These are phyloP conservation scores for Scelioninae gen. 1 DNA, from an alignment of 2,888 invertebrate genomes.

Conservation along the genomic window DNA sequence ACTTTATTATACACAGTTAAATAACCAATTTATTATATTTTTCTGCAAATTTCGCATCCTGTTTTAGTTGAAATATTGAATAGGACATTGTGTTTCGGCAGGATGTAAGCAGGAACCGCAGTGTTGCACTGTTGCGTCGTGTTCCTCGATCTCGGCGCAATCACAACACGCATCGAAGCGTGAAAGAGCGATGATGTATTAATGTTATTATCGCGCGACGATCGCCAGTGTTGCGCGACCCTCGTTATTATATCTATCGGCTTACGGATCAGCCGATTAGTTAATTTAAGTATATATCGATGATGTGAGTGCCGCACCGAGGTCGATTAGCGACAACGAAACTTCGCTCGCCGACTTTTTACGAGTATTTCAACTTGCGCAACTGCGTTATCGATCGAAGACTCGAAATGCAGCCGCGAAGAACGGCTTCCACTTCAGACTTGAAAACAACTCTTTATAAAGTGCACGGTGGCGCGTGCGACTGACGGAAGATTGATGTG, in stretches of 20 bases:
- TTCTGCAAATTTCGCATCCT: too few species aligned
- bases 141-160: conserved; percentile 74
- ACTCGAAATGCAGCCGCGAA: conserved; percentile 39
- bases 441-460: conserved; percentile 56
- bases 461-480: conserved; percentile 49
- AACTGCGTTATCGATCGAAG: conserved; percentile 51
- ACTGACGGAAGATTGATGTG: conserved; percentile 60
- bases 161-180: conserved; percentile 78
- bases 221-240: conserved; percentile 74
- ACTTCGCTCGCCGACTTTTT: conserved; percentile 18
- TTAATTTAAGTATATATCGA: conserved; percentile 75
- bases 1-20: too few species aligned
- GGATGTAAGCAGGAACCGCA: conserved; percentile 54
- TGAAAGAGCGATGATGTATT: conserved; percentile 81
- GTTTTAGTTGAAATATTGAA: not conserved
- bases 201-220: conserved; percentile 81
- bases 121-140: conserved; percentile 56
- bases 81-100: conserved; percentile 33
- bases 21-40: too few species aligned
- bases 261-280: conserved; percentile 76
- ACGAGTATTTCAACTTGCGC: conserved; percentile 21
- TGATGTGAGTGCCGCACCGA: conserved; percentile 20
- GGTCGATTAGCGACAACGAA: conserved; percentile 52
- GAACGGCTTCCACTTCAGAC: conserved; percentile 33
- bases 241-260: conserved; percentile 78